These are phyloP conservation scores for Leucopternis melanops DNA, from an alignment of 2,113 vertebrate species.

Conservation along the genomic window DNA sequence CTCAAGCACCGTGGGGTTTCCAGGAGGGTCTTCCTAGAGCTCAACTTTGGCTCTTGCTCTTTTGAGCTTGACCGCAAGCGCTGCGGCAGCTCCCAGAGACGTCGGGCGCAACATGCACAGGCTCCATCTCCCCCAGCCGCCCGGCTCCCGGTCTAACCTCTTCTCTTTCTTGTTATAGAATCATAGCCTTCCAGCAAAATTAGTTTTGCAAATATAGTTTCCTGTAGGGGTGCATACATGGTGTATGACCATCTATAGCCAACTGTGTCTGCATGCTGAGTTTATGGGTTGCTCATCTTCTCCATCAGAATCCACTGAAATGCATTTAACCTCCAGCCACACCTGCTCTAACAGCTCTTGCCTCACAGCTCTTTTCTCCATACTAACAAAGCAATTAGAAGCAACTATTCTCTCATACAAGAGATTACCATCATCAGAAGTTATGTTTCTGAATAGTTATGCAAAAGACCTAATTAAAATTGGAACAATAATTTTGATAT, in stretches of 20 bases:
- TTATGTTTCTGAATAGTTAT: neutral
- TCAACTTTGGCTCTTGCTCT: neutral
- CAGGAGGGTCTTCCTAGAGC: neutral
- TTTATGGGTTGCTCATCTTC: neutral
- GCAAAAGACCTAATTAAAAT: neutral
- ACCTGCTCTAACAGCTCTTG: neutral
- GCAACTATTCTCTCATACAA: neutral
- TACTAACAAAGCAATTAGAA: neutral
- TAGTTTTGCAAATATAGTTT: neutral
- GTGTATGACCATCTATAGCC: neutral
- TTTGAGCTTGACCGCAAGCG: neutral
- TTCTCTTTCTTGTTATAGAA: neutral
- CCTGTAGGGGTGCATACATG: neutral
- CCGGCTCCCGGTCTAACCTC: neutral
- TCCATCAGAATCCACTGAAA: neutral
- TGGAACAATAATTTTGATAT: neutral
- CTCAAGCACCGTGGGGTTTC: neutral
- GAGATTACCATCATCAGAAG: neutral
- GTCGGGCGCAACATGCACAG: rapidly evolving
- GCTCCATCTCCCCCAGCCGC: neutral
- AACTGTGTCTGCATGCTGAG: neutral
- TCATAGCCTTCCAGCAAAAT: neutral
- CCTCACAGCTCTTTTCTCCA: neutral
- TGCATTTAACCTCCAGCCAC: neutral
- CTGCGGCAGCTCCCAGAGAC: neutral